Base-by-base conservation (phyloP, 1,140 invertebrate genomes). In the Drosophila willistoni region DNA sequence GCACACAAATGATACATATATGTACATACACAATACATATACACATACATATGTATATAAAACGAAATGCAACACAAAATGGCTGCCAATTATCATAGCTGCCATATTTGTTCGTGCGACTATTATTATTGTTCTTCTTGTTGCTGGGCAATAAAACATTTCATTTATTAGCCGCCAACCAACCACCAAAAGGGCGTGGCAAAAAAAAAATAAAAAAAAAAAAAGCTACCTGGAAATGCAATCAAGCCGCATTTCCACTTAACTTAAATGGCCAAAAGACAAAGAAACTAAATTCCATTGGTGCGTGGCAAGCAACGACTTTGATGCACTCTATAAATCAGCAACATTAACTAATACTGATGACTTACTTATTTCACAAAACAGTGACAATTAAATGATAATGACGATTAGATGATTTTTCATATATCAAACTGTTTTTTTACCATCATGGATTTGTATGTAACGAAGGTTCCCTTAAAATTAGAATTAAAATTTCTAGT, bases 121-220 rank as follows among this genome's bases (percentile, higher is more conserved):
- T 51, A 51, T 51, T 51, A 22, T 59, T 65, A 14, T 33, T 65
- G 41, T 29, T 65, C 13, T 33, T 65, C 39, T 29, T 71, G 83
- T 87, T 86, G 79, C 79, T 64, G 76, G 83, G 83, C 83, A 86
- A 86, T 86, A 83, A 80, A 89, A 80, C 84, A 87, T 87, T 87
- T 80, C 66, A 70, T 79, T 87, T 83, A 83, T 83, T 83, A 80
- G 73, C 78, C 64, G 60, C 59, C 73, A 70, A 57, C 47, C 47
- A 34, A 60, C 62, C 44, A 63, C n/a, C 10, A 36, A 33, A 22
- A 39, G 29, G 61, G 39, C 55, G 25, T 42, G 68, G n/a, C 54
- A 56, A 36, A 29, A 29, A 29, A 29, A 7, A 56, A 36, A 29
- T 7, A 29, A 29, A 7, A 7, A 29, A 1, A 29, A 29, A 29